Percentiles rank a stretch among this genome's conserved stretches.
These are phyloP conservation scores for Actinia tenebrosa DNA, from an alignment of 64 coral and sea anemone species.

Conservation along the genomic window DNA sequence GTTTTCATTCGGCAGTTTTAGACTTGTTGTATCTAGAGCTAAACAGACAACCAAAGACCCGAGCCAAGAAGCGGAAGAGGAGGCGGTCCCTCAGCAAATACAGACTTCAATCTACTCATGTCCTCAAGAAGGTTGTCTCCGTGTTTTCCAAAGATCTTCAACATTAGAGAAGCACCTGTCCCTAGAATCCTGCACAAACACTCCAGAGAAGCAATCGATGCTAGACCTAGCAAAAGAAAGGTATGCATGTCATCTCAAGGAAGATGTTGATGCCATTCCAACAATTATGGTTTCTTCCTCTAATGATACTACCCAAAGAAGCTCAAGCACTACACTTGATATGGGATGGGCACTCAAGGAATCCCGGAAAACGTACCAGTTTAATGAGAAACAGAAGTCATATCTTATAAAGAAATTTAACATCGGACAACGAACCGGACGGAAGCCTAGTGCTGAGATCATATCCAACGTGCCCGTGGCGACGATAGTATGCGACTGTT, in stretches of 20 bases:
- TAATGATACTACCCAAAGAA: background rate
- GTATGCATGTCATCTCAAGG: conserved; percentile 38
- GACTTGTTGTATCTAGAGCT: background rate
- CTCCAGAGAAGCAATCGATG: conserved; percentile 23
- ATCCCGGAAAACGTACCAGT: conserved; percentile 27
- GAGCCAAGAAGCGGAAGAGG: background rate
- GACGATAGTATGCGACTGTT: conserved; percentile 39
- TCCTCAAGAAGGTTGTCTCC: conserved; percentile 24
- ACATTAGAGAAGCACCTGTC: conserved; percentile 23
- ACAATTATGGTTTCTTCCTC: background rate
- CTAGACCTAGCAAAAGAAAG: conserved; percentile 23
- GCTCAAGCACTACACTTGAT: background rate
- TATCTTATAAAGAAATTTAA: conserved; percentile 44
- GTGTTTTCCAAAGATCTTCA: conserved; percentile 24
- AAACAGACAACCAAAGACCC: background rate
- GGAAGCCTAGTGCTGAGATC: conserved; percentile 33
- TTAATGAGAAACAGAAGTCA: conserved; percentile 42
- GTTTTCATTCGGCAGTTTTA: conserved; percentile 42
- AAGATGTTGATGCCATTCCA: conserved; percentile 39
- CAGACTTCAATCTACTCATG: conserved; percentile 16
- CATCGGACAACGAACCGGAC: conserved; percentile 35
- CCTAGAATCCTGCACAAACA: conserved; percentile 21
- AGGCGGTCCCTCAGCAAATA: background rate
- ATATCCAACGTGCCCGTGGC: conserved; percentile 30
- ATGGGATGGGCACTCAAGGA: conserved; percentile 45